Evolutionary conservation across 2,888 invertebrate species (phyloP).

Genomic region (Clistopyga incitator): DNA sequence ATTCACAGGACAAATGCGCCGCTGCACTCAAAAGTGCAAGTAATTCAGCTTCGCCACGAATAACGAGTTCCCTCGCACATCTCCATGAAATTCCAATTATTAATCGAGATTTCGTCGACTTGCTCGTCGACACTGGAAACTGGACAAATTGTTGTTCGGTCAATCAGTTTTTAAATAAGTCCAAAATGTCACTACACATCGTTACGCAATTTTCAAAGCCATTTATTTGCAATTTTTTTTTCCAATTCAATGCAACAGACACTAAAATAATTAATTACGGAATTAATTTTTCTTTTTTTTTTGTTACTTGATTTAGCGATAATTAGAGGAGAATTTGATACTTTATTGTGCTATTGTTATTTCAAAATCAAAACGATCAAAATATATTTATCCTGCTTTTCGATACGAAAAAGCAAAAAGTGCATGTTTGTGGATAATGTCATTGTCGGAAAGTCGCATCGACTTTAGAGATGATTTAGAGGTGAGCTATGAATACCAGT

Average conservation of each 20-base stretch:
- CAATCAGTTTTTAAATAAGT: neutral
- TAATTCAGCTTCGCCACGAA: neutral
- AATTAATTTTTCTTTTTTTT: too few relatives aligned
- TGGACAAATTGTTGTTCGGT: neutral
- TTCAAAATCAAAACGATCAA: too few relatives aligned
- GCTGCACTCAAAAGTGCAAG: constrained; percentile 5
- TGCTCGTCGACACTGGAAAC: neutral
- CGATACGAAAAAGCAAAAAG: neutral
- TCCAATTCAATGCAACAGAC: too few relatives aligned
- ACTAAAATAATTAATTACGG: too few relatives aligned
- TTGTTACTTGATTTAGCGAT: too few relatives aligned
- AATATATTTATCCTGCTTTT: neutral
- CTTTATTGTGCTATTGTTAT: too few relatives aligned
- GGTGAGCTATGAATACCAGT: neutral
- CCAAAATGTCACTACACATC: neutral
- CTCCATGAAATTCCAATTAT: constrained; percentile 31
- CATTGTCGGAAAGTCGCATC: neutral
- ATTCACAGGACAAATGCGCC: neutral
- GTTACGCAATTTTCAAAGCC: neutral
- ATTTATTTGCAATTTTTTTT: neutral
- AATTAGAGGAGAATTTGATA: too few relatives aligned
- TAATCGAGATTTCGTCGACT: constrained; percentile 1
- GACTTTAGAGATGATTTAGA: neutral
- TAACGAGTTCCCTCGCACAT: constrained; percentile 18
- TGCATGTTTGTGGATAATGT: neutral